Conservation (phyloP, 2,888 invertebrate genomes). For the Himalopsyche anomala region DNA sequence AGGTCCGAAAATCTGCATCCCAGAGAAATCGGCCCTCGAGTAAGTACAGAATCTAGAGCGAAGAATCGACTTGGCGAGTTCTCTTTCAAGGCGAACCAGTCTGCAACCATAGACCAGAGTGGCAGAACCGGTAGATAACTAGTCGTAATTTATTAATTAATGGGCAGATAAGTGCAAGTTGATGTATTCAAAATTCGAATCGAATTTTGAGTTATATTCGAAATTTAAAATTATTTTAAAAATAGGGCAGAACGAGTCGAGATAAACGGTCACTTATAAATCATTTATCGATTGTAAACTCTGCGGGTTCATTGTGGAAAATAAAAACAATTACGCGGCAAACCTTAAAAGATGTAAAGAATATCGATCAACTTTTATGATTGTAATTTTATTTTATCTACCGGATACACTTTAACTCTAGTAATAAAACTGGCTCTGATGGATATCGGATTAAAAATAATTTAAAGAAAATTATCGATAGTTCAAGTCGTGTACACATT, state of each 20-base stretch:
- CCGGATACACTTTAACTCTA: not conserved
- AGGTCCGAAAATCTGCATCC: not conserved
- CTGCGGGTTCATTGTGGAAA: not conserved
- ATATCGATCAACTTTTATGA: not conserved
- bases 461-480: no score
- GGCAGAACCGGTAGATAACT: conserved; percentile 6
- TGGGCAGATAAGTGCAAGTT: not conserved
- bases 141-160: not conserved
- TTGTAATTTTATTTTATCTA: not conserved
- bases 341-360: no score
- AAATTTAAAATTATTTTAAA: no score
- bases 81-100: conserved; percentile 20
- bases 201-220: not conserved
- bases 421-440: no score
- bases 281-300: conserved; percentile 16
- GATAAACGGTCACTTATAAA: not conserved
- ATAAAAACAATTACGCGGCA: no score
- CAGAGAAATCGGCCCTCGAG: conserved; percentile 19
- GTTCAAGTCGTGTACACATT: no score
- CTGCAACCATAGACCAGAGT: not conserved
- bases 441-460: no score
- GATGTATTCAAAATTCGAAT: not conserved
- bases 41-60: not conserved
- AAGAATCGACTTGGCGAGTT: conserved; percentile 9
- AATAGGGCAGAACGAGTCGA: not conserved